Conservation (phyloP, 2,797 vertebrate genomes). For the Sebastiscus albofasciatus region DNA sequence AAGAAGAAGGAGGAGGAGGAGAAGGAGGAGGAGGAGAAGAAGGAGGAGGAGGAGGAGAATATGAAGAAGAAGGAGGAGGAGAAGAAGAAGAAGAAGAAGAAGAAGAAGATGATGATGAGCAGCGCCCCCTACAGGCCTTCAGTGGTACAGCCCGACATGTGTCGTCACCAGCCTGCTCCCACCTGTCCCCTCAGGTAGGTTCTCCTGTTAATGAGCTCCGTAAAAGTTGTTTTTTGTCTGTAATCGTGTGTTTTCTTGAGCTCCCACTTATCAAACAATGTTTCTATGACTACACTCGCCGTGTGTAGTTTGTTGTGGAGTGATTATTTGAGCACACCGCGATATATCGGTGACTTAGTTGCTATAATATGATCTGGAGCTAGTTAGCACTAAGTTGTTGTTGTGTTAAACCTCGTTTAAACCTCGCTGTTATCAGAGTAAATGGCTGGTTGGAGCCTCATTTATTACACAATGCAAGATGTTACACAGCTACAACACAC, state of each 20-base stretch:
- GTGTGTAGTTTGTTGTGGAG: background rate
- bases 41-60: too few species aligned
- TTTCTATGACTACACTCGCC: background rate
- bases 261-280: accelerated
- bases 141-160: accelerated
- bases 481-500: background rate
- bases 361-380: background rate
- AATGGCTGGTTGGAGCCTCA: background rate
- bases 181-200: background rate
- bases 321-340: background rate
- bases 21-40: accelerated
- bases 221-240: background rate
- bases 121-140: background rate
- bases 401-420: background rate
- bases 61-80: accelerated
- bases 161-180: too few species aligned
- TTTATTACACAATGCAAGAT: too few species aligned
- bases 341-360: background rate
- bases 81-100: accelerated
- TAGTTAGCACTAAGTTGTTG: too few species aligned
- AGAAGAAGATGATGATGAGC: too few species aligned
- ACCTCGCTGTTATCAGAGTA: background rate
- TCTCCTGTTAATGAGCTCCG: background rate
- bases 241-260: background rate
- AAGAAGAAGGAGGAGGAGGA: accelerated